A percentile compares a stretch with the other conserved stretches of the same genome.
phyloP scores from a whole-genome alignment of 2,888 invertebrate genomes.

The Agriopis marginaria region DNA sequence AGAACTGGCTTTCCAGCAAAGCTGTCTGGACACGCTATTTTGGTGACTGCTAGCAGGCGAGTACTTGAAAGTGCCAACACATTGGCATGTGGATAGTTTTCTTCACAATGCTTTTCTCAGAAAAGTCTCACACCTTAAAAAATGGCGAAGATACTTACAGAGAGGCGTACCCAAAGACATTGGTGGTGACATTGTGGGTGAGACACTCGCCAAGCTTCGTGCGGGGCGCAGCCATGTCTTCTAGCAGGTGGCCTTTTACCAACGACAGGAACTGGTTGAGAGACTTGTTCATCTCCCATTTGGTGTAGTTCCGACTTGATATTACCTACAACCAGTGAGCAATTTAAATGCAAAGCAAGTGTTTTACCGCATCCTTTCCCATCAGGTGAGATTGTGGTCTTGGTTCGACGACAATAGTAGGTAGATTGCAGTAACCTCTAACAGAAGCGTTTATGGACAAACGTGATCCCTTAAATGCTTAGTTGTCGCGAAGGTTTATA shows the following conservation, averaged over 20 bases:
- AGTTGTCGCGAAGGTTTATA: no score
- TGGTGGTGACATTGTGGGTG: constrained; percentile 62
- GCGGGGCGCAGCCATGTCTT: constrained; percentile 62
- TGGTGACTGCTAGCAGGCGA: no score
- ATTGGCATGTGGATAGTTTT: no score
- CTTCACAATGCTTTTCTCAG: no score
- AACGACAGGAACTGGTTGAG: constrained; percentile 73
- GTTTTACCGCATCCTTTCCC: background rate
- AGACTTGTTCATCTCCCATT: constrained; percentile 79
- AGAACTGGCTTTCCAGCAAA: no score
- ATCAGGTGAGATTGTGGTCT: background rate
- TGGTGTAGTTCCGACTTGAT: constrained; percentile 80
- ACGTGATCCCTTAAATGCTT: no score
- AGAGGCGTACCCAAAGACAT: constrained; percentile 70
- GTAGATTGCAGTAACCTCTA: no score
- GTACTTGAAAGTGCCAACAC: no score
- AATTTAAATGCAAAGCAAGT: background rate
- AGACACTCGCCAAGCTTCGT: constrained; percentile 70
- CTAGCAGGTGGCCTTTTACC: constrained; percentile 69
- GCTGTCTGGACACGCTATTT: no score
- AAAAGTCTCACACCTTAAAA: background rate
- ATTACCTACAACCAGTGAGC: constrained; percentile 62
- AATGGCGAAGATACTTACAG: constrained; percentile 58
- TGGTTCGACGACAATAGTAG: no score
- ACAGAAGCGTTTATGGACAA: no score